phyloP scores from a whole-genome alignment of 2,888 invertebrate species.

The Acanthacorydalis orientalis region DNA sequence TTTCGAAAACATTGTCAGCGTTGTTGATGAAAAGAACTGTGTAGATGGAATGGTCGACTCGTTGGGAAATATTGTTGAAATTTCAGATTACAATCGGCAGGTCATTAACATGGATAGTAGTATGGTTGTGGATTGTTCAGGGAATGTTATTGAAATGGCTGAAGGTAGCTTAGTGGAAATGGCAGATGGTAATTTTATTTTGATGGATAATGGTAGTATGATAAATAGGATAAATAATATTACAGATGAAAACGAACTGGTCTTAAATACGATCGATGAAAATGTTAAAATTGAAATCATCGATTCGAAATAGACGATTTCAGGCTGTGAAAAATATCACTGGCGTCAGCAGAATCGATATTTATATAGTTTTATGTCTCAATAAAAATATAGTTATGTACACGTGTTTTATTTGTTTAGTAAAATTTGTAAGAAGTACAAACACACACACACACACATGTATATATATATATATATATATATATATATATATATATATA shows the following conservation, averaged over 20 bases:
- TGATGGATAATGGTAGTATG: constrained; percentile 7
- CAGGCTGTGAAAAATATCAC: too few species aligned
- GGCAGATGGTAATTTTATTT: constrained; percentile 1
- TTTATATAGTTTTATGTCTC: too few species aligned
- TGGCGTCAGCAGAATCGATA: too few species aligned
- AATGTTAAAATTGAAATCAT: constrained; percentile 6
- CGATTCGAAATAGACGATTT: background rate
- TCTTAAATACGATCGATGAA: constrained; percentile 1
- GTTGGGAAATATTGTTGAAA: too few species aligned
- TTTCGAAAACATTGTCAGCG: background rate
- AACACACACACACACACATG: too few species aligned
- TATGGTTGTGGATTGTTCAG: background rate
- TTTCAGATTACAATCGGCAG: background rate
- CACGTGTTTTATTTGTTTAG: too few species aligned
- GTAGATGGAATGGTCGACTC: too few species aligned
- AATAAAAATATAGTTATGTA: too few species aligned
- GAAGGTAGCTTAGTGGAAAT: background rate
- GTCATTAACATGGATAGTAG: constrained; percentile 2
- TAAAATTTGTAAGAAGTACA: too few species aligned
- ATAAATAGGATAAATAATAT: constrained; percentile 8
- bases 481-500: too few species aligned
- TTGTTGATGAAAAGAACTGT: too few species aligned
- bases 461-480: too few species aligned
- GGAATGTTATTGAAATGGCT: constrained; percentile 2
- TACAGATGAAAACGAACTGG: constrained; percentile 7